Evolutionary conservation across 2,888 invertebrate genomes (phyloP).

Genomic region (Polydrusus pterygomalis): DNA sequence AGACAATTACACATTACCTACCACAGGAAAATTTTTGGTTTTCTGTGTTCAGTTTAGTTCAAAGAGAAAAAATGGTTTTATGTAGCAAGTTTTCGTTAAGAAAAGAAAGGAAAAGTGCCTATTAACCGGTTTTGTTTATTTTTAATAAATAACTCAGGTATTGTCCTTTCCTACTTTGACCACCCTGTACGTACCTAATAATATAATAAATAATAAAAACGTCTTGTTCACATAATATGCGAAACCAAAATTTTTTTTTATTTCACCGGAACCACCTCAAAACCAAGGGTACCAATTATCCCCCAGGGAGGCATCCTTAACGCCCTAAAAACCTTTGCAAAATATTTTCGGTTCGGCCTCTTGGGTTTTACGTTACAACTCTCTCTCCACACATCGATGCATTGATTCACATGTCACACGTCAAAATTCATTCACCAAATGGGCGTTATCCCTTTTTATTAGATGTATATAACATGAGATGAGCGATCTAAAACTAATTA

Average conservation of each 20-base stretch:
- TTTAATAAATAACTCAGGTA: too few species aligned
- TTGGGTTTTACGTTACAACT: conserved; percentile 48
- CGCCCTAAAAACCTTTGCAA: conserved; percentile 52
- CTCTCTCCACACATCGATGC: conserved; percentile 42
- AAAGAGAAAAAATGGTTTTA: too few species aligned
- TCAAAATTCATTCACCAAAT: conserved; percentile 51
- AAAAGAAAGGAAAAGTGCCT: too few species aligned
- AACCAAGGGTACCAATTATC: conserved; percentile 64
- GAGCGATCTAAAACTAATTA: conserved; percentile 55
- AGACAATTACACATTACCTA: too few species aligned
- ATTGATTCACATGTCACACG: conserved; percentile 50
- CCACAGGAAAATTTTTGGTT: too few species aligned
- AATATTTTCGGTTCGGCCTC: conserved; percentile 43
- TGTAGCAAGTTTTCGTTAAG: too few species aligned
- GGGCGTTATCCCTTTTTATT: conserved; percentile 53
- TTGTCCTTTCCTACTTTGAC: too few species aligned
- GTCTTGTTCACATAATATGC: conserved; percentile 9
- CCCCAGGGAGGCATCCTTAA: conserved; percentile 65
- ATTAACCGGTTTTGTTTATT: too few species aligned
- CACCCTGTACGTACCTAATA: too few species aligned
- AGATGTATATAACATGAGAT: conserved; percentile 46
- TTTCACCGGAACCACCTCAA: conserved; percentile 31
- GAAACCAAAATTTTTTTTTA: background rate
- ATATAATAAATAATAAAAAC: too few species aligned
- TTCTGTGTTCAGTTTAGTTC: too few species aligned